Base-by-base conservation (phyloP, 1,140 invertebrate species). In the Drosophila littoralis region DNA sequence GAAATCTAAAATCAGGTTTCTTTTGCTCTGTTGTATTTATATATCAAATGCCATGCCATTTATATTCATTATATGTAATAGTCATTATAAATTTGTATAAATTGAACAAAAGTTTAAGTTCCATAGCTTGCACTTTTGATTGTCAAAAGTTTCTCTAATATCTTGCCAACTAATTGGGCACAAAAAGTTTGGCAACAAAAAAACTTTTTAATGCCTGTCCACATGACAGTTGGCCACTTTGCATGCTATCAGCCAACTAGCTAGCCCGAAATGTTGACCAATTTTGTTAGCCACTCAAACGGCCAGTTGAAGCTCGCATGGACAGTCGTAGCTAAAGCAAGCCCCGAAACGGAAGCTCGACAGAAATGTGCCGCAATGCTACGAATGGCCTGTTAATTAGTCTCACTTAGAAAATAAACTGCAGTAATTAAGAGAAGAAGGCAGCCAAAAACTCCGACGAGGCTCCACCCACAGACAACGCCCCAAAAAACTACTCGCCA, bases 381-480 rank as follows among this genome's bases (percentile, higher is more conserved):
- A 77, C 58, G 90, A 91, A 91, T 90, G 70, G 90, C 64, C 86
- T 79, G 90, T 91, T 91, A 91, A 91, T 91, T 91, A 91, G 90
- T 91, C 90, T 88, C 90, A 91, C 90, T 91, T 91, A 91, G 90
- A 91, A 91, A 91, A 91, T 91, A 91, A 91, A 91, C 90, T 90
- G 90, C 90, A 91, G 90, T 90, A 91, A 91, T 91, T 91, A 91
- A 91, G 83, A 79, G 60, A 67, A 51, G 59, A 69, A 69, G 63
- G 55, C 64, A 77, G 68, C 45, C 9, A 46, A 51, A 73, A 66
- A 64, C 57, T 65, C 42, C 61, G 67, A 66, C 57, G 35, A 57
- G 57, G 48, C 57, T 68, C 59, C 52, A 45, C 57, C 58, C 48
- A 46, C 33, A 40, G 58, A 32, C 51, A 80, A 77, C 60, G 77